Percentiles rank a stretch among this genome's conserved stretches.
Conservation (phyloP, 2,797 vertebrate genomes). For the Leptodactylus fallax region DNA sequence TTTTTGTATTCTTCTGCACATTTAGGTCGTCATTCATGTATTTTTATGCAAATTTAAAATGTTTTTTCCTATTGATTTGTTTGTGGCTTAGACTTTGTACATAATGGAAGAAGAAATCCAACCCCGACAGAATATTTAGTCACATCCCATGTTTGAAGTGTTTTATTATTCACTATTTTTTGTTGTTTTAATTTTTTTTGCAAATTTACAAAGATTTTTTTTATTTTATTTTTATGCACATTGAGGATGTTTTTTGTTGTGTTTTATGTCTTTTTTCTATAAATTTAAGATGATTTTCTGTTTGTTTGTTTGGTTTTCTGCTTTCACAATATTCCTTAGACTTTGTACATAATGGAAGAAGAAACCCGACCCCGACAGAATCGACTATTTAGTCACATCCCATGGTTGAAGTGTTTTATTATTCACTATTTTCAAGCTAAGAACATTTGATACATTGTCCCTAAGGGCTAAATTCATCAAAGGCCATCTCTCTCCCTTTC, state of each 20-base stretch:
- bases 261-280: not conserved
- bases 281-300: not conserved
- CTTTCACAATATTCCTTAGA: not conserved
- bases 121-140: constrained; percentile 5
- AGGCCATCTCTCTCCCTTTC: constrained; percentile 13
- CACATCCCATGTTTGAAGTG: not conserved
- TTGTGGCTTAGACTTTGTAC: not conserved
- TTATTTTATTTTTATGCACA: not conserved
- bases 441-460: constrained; percentile 44
- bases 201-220: not conserved
- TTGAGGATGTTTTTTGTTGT: not conserved
- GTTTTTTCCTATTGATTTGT: not conserved
- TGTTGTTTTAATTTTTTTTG: too few relatives aligned
- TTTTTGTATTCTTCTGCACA: too few relatives aligned
- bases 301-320: not conserved
- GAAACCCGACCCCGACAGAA: not conserved
- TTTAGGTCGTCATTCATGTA: too few relatives aligned
- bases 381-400: not conserved
- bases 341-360: not conserved
- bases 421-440: constrained; percentile 47
- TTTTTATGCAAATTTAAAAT: not conserved
- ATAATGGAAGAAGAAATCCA: not conserved
- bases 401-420: constrained; percentile 5
- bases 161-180: constrained; percentile 46
- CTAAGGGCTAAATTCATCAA: constrained; percentile 46